Evolutionary conservation across 2,113 vertebrate species (phyloP), one percentile per base, ranked within the genome.

Genomic region (Phrynosoma platyrhinos): DNA sequence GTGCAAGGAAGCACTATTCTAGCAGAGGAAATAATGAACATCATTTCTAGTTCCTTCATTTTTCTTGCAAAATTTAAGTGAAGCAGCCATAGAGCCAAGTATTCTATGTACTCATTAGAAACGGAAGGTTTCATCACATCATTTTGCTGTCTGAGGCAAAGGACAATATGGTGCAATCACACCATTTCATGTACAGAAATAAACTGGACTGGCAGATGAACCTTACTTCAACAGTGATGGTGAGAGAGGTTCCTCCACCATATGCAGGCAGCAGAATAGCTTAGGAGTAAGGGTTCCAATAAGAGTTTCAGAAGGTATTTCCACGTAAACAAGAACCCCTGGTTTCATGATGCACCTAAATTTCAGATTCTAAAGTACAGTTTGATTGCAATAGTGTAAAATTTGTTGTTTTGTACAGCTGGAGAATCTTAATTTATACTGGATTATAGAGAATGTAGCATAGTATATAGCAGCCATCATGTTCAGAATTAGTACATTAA

Each of bases 1-100:
- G 25, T 85, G 40, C n/a, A 36, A 89, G 90, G 90, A 96, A 36
- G 14, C 66, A 80, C 80, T 64, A 62, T 30, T 0, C 6, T 12
- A 5, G 40, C 0, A 23, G 0, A 1, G 62, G 69, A 72, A 40
- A 69, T 32, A 27, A 76, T 14, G 84, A 64, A 81, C 25, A 76
- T n/a, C 20, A 53, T 16, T 30, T 25, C 21, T 47, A 47, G 47
- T 79, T 25, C 25, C 21, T 53, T 23, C 8, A 25, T 36, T 62
- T 76, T 18, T 58, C 30, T 27, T 27, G 18, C 6, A 3, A 21
- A 36, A 25, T 20, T 77, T 85, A 66, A 13, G n/a, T 47, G 14
- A 47, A 66, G 55, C 3, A 47, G 16, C 27, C 32, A 18, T 42
- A 25, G 72, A 27, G 5, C 23, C 25, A 16, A 55, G 1, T 25